Conservation (phyloP, 2,797 vertebrate species). For the Peromyscus attwateri region DNA sequence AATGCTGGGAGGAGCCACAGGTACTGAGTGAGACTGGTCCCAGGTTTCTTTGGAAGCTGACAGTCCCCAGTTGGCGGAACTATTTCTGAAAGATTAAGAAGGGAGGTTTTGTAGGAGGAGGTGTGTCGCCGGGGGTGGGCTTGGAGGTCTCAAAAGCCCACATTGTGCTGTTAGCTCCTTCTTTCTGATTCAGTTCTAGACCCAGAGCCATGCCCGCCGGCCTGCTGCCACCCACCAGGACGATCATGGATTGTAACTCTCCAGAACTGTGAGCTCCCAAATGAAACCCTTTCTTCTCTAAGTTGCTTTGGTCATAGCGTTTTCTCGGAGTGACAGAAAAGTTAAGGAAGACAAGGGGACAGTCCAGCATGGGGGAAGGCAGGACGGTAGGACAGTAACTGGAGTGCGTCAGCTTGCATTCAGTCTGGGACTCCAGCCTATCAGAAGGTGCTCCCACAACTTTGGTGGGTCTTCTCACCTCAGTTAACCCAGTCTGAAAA, state of each 20-base stretch:
- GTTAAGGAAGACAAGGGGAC: not conserved
- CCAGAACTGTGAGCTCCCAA: not conserved
- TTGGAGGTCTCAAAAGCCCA: not conserved
- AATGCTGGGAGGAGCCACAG: not conserved
- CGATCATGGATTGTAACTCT: not conserved
- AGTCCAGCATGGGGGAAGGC: not conserved
- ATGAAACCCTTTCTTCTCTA: not conserved
- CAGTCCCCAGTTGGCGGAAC: not conserved
- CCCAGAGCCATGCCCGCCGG: rapidly evolving
- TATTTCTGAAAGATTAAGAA: not conserved
- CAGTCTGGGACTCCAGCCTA: not conserved
- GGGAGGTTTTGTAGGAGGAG: not conserved
- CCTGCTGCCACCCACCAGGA: no score
- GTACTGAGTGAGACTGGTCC: not conserved
- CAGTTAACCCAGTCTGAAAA: not conserved
- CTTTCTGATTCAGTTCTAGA: not conserved
- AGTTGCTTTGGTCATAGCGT: not conserved
- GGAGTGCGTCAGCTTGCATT: not conserved
- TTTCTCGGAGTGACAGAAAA: not conserved
- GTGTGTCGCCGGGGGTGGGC: no score
- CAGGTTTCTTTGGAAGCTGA: not conserved
- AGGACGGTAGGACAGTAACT: not conserved
- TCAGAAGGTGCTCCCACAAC: not conserved
- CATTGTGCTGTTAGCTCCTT: not conserved
- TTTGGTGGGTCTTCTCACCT: not conserved